phyloP scores from a whole-genome alignment of 2,113 vertebrate genomes.

The Prolemur simus region DNA sequence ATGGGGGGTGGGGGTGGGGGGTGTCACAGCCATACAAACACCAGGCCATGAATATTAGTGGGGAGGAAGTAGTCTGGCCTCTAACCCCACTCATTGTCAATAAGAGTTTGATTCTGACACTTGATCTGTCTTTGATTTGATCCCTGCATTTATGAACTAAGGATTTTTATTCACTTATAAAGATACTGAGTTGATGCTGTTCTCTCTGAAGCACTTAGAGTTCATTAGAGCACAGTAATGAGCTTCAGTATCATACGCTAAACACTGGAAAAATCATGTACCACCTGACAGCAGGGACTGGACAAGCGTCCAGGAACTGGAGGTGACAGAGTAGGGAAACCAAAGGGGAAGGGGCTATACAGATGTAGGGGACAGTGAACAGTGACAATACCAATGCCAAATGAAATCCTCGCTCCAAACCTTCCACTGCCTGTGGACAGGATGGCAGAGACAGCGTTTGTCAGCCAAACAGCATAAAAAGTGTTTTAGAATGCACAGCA shows the following conservation, averaged over 20 bases:
- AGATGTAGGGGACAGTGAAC: neutral
- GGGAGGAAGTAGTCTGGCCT: neutral
- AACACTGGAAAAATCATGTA: neutral
- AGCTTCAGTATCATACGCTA: neutral
- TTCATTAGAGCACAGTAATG: neutral
- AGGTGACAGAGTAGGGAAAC: neutral
- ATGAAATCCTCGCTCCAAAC: neutral
- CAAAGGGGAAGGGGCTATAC: neutral
- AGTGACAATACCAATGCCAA: neutral
- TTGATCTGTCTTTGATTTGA: neutral
- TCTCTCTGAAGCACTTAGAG: neutral
- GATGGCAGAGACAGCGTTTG: neutral
- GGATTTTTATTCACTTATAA: neutral
- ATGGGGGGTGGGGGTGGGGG: rapidly evolving
- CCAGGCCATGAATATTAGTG: neutral
- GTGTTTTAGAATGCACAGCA: neutral
- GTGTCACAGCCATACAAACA: neutral
- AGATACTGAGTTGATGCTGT: neutral
- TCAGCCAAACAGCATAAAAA: neutral
- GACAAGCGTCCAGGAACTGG: neutral
- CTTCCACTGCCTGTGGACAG: neutral
- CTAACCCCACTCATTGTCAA: neutral
- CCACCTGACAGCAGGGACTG: neutral
- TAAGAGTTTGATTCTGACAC: neutral
- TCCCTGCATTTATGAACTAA: neutral